Evolutionary conservation across 2,113 vertebrate genomes (phyloP).

Genomic region (Pica pica): DNA sequence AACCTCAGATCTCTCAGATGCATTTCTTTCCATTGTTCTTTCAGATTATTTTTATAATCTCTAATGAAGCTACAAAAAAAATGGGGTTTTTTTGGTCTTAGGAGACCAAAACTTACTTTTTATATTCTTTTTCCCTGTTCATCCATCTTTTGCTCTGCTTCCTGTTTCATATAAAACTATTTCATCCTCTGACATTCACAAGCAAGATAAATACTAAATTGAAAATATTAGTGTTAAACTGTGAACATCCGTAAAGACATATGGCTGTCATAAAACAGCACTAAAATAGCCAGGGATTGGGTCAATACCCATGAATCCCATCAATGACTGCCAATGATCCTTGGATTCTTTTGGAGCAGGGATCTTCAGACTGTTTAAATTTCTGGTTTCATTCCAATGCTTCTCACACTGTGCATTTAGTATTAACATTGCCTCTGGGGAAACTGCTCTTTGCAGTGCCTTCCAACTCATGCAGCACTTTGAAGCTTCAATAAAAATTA

Average conservation of each 20-base stretch:
- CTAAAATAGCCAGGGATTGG: not conserved
- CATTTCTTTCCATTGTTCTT: not conserved
- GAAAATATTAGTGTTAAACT: not conserved
- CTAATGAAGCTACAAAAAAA: not conserved
- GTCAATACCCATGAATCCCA: not conserved
- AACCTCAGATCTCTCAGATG: not conserved
- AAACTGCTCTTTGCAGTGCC: not conserved
- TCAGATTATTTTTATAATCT: not conserved
- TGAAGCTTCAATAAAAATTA: constrained; percentile 3
- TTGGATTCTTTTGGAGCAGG: not conserved
- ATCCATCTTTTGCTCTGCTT: not conserved
- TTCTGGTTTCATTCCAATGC: not conserved
- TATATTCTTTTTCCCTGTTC: not conserved
- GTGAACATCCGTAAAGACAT: not conserved
- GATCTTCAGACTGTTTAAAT: not conserved
- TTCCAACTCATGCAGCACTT: not conserved
- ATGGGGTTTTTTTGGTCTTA: not conserved
- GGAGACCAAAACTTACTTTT: not conserved
- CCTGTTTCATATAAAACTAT: not conserved
- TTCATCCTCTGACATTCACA: not conserved
- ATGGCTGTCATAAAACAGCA: not conserved
- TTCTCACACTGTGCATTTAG: not conserved
- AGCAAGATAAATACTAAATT: not conserved
- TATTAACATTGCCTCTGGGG: not conserved
- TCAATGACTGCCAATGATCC: not conserved